phyloP scores from a whole-genome alignment of 2,797 vertebrate species.

The Esox lucius region DNA sequence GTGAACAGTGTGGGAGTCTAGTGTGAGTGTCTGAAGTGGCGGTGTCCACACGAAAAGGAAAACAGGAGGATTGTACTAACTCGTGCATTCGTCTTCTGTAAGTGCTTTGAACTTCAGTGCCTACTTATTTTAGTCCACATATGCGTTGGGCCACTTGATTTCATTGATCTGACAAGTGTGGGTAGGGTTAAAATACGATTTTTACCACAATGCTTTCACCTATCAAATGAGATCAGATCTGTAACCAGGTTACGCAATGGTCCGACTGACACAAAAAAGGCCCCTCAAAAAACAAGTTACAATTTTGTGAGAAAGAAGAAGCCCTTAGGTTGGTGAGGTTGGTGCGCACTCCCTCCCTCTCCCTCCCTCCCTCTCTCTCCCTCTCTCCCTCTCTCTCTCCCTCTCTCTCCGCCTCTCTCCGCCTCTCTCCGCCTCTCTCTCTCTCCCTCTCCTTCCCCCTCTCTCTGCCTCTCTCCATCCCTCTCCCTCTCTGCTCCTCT shows the following conservation, averaged over 20 bases:
- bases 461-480: not conserved
- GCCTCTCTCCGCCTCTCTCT: constrained; percentile 61
- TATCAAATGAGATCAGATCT: constrained; percentile 1
- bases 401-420: constrained; percentile 26
- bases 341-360: constrained; percentile 57
- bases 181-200: not conserved
- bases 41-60: not conserved
- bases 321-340: constrained; percentile 57
- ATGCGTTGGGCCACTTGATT: not conserved
- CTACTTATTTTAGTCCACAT: not conserved
- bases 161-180: not conserved
- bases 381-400: no score
- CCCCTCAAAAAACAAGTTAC: constrained; percentile 57
- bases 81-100: not conserved
- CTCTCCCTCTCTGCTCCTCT: not conserved
- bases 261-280: constrained; percentile 40
- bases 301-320: constrained; percentile 44
- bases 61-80: not conserved
- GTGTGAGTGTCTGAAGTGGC: not conserved
- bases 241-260: not conserved
- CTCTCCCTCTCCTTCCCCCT: constrained; percentile 50
- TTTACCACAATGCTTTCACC: not conserved
- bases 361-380: constrained; percentile 4
- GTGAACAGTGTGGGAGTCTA: not conserved
- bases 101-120: not conserved